A percentile compares a stretch with the other conserved stretches of the same genome.
Evolutionary conservation across 2,113 vertebrate species (phyloP).

Genomic region (Megaleporinus macrocephalus): DNA sequence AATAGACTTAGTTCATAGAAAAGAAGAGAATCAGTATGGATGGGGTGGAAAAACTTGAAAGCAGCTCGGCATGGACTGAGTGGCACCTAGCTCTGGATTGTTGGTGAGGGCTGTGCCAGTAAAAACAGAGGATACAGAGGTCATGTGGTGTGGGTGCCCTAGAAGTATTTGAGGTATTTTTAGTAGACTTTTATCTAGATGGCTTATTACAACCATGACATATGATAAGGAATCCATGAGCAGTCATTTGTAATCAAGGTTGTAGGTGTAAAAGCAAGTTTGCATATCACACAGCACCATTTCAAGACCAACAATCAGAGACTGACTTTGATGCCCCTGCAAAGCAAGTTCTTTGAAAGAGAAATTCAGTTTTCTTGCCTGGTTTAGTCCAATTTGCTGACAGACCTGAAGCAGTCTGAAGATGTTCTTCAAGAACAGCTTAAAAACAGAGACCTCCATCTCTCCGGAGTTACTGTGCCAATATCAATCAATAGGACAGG

Average conservation of each 20-base stretch:
- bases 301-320: not conserved
- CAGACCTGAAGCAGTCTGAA: not conserved
- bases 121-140: no score
- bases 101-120: no score
- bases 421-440: conserved; percentile 11
- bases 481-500: conserved; percentile 20
- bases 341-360: not conserved
- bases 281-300: not conserved
- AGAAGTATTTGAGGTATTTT: no score
- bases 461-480: conserved; percentile 12
- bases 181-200: no score
- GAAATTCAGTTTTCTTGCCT: not conserved
- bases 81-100: no score
- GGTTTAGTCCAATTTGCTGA: not conserved
- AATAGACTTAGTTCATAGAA: not conserved
- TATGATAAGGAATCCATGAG: not conserved
- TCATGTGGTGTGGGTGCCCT: no score
- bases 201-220: no score
- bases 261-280: not conserved
- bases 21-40: not conserved
- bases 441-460: conserved; percentile 14
- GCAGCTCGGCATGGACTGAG: not conserved
- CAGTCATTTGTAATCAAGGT: not conserved
- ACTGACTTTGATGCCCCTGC: not conserved
- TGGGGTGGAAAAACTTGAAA: not conserved